Percentiles rank a stretch among this genome's conserved stretches.
Evolutionary conservation across 2,888 invertebrate species (phyloP).

Genomic region (Smittia aterrima): DNA sequence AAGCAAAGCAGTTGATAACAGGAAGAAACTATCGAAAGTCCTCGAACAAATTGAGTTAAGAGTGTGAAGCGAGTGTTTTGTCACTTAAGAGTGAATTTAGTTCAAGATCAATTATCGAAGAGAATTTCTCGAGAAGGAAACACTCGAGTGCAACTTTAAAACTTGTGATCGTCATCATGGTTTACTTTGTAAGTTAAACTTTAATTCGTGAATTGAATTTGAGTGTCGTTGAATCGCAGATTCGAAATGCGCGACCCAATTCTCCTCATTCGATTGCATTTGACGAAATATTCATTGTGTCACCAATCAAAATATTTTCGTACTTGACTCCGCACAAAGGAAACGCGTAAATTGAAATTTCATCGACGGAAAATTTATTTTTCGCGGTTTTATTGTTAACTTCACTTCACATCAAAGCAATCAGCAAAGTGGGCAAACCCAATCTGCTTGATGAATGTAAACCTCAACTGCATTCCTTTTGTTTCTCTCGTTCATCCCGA

Average conservation of each 20-base stretch:
- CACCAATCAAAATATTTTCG: constrained; percentile 34
- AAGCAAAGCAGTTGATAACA: constrained; percentile 26
- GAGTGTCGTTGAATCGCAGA: not conserved
- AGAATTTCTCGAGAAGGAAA: constrained; percentile 28
- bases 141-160: constrained; percentile 20
- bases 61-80: constrained; percentile 10
- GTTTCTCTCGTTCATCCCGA: not conserved
- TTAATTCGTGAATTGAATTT: not conserved
- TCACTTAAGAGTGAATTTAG: constrained; percentile 2
- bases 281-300: constrained; percentile 9
- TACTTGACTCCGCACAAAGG: not conserved
- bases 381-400: constrained; percentile 18
- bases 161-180: constrained; percentile 28
- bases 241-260: not conserved
- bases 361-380: constrained; percentile 15
- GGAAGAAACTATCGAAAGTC: constrained; percentile 17
- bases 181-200: constrained; percentile 36
- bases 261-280: not conserved
- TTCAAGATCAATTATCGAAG: constrained; percentile 9
- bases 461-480: constrained; percentile 15
- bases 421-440: constrained; percentile 43
- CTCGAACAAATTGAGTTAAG: not conserved
- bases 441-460: constrained; percentile 43
- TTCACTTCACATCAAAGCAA: not conserved
- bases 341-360: constrained; percentile 5